phyloP scores from a whole-genome alignment of 2,888 invertebrate genomes.

The Syrista parreyssii region DNA sequence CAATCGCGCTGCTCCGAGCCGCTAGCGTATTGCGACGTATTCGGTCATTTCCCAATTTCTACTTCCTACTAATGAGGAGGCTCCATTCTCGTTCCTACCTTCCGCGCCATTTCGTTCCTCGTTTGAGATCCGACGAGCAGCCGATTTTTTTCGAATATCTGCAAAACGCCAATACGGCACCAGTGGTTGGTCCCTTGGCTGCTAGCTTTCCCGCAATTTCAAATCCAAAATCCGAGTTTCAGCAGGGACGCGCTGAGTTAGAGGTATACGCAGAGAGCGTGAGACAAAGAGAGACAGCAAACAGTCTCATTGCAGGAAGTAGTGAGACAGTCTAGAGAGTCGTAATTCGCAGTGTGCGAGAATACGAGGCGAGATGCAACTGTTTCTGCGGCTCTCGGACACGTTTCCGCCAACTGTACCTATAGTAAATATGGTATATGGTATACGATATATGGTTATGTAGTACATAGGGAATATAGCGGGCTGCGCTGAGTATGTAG shows the following conservation, averaged over 20 bases:
- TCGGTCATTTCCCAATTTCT: not conserved
- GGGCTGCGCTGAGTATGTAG: not conserved
- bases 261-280: not conserved
- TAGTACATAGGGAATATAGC: not conserved
- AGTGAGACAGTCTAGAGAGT: not conserved
- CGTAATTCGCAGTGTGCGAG: not conserved
- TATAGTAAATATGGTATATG: not conserved
- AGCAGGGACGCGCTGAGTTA: not conserved
- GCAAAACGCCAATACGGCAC: not conserved
- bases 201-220: not conserved
- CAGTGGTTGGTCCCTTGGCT: not conserved
- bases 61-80: too few species aligned
- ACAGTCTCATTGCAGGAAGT: not conserved
- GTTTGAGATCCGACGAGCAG: not conserved
- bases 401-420: slow-evolving; percentile 13
- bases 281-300: not conserved
- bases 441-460: not conserved
- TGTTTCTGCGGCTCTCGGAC: slow-evolving; percentile 25
- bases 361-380: slow-evolving; percentile 6
- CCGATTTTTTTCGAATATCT: not conserved
- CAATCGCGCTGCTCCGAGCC: not conserved
- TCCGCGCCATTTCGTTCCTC: not conserved
- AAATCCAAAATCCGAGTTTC: not conserved
- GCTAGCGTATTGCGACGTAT: not conserved
- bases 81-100: not conserved